A percentile compares a stretch with the other conserved stretches of the same genome.
Conservation (phyloP, 1,140 invertebrate genomes). For the Sycophila sp. region DNA sequence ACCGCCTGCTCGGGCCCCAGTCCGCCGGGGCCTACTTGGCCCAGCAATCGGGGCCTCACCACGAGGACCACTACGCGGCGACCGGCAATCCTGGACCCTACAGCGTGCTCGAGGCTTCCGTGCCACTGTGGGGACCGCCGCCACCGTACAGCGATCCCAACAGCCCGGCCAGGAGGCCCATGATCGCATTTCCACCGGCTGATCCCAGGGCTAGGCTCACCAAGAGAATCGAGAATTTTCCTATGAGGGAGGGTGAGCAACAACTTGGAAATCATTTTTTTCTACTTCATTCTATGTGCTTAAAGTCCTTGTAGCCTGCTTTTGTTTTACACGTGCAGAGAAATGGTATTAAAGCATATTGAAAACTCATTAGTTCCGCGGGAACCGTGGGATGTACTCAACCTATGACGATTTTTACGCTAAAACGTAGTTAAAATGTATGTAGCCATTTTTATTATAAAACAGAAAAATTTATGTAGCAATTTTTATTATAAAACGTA, state of each 20-base stretch:
- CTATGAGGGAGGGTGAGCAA: slow-evolving; percentile 56
- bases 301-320: no score
- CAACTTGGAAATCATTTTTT: no score
- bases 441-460: no score
- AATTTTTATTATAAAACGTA: no score
- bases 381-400: no score
- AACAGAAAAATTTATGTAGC: no score
- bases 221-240: slow-evolving; percentile 60
- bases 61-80: slow-evolving; percentile 29
- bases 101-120: slow-evolving; percentile 67
- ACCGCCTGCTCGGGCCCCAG: slow-evolving; percentile 57
- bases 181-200: slow-evolving; percentile 46
- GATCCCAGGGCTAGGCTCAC: slow-evolving; percentile 55
- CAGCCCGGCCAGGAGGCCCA: slow-evolving; percentile 69
- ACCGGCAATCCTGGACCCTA: slow-evolving; percentile 54
- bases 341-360: no score
- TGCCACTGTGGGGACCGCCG: slow-evolving; percentile 77
- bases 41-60: slow-evolving; percentile 49
- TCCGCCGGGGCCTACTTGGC: slow-evolving; percentile 59
- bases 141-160: slow-evolving; percentile 80
- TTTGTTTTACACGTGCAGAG: no score
- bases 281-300: no score
- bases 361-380: no score
- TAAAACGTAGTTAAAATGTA: no score
- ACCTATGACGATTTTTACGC: no score